phyloP scores from a whole-genome alignment of 2,113 vertebrate genomes.

The Seriola dumerili region DNA sequence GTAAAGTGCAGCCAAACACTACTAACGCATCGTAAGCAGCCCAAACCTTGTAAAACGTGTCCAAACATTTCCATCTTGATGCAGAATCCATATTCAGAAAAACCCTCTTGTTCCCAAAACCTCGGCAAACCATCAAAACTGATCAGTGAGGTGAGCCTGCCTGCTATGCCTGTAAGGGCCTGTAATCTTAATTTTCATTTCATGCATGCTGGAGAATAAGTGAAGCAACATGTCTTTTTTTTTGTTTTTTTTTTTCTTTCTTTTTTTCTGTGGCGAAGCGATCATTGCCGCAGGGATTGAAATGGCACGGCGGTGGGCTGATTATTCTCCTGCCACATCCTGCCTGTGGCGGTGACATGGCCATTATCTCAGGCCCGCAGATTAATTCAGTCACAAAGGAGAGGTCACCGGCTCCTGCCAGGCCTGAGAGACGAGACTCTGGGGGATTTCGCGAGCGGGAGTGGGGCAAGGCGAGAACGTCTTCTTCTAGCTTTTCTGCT shows the following conservation, averaged over 20 bases:
- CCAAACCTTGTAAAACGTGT: neutral
- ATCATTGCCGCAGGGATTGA: constrained; percentile 53
- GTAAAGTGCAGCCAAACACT: neutral
- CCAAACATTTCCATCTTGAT: neutral
- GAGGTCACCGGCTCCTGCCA: constrained; percentile 70
- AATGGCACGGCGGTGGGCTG: constrained; percentile 56
- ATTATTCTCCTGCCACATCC: constrained; percentile 67
- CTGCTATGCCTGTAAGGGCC: neutral
- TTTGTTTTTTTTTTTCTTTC: neutral
- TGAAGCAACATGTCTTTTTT: neutral
- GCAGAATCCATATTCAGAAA: constrained; percentile 1
- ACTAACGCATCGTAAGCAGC: neutral
- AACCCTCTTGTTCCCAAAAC: neutral
- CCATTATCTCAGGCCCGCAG: constrained; percentile 70
- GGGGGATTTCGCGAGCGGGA: constrained; percentile 46
- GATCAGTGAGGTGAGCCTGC: constrained; percentile 22
- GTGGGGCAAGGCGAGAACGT: constrained; percentile 19
- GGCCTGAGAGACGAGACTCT: constrained; percentile 54
- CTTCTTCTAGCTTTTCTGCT: constrained; percentile 34
- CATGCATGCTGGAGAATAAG: constrained; percentile 38
- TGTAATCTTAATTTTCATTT: constrained; percentile 50
- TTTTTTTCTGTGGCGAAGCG: constrained; percentile 26
- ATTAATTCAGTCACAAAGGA: constrained; percentile 77
- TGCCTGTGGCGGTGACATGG: constrained; percentile 62
- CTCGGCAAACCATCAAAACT: neutral